Evolutionary conservation across 2,888 invertebrate genomes (phyloP).

Genomic region (Lamellibrachia columna): DNA sequence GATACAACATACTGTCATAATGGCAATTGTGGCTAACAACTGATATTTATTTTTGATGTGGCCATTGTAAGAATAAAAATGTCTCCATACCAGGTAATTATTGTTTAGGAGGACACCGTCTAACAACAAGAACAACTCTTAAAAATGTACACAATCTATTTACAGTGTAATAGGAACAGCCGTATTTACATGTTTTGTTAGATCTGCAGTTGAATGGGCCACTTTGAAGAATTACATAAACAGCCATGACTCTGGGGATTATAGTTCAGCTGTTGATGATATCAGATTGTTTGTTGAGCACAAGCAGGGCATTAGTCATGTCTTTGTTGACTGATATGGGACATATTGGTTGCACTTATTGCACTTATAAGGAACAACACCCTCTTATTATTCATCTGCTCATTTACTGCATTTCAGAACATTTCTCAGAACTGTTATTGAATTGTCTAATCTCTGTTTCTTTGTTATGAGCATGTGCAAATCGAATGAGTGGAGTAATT

Average conservation of each 20-base stretch:
- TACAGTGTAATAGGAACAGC: background rate
- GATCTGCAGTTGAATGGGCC: background rate
- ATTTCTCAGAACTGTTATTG: background rate
- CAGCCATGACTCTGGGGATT: background rate
- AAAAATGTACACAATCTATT: too few species aligned
- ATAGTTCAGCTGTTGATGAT: background rate
- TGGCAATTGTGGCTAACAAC: too few species aligned
- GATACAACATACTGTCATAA: too few species aligned
- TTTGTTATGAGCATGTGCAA: background rate
- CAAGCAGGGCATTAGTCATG: background rate
- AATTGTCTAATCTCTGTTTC: background rate
- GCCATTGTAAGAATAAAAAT: background rate
- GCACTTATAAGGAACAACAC: background rate
- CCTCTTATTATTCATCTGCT: background rate
- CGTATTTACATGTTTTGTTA: background rate
- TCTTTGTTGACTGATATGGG: background rate
- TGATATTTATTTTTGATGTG: background rate
- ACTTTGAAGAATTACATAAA: conserved; percentile 10
- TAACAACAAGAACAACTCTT: background rate
- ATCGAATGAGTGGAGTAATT: background rate
- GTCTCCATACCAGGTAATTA: background rate
- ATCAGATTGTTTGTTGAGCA: background rate
- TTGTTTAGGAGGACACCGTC: background rate
- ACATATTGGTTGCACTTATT: background rate
- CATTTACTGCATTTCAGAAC: background rate